These are phyloP conservation scores for Unio pictorum DNA, from an alignment of 2,888 invertebrate genomes.

Conservation along the genomic window DNA sequence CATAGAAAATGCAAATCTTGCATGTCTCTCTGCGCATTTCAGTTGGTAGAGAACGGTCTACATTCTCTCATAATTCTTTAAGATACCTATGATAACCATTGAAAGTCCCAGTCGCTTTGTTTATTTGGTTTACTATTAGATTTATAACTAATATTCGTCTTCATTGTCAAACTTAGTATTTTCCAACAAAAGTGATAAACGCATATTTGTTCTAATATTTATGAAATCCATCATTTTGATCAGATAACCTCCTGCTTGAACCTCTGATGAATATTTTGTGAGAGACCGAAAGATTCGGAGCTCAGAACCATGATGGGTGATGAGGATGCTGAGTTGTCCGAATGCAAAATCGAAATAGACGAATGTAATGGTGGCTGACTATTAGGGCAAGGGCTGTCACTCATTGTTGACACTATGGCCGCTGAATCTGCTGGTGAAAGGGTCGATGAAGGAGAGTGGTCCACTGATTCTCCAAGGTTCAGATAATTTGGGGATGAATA, in stretches of 20 bases:
- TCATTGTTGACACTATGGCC: constrained; percentile 27
- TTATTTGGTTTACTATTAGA: no score
- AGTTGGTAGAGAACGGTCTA: no score
- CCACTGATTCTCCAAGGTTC: constrained; percentile 21
- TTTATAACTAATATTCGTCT: no score
- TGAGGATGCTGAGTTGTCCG: constrained; percentile 12
- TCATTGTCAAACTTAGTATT: not conserved
- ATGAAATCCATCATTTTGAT: constrained; percentile 1
- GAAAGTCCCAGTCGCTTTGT: no score
- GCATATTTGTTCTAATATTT: not conserved
- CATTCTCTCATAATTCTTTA: no score
- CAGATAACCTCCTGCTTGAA: constrained; percentile 46
- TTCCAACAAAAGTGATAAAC: not conserved
- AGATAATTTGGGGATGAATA: no score
- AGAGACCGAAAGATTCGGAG: constrained; percentile 33
- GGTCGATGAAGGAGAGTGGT: constrained; percentile 37
- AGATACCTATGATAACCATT: no score
- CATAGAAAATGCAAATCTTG: no score
- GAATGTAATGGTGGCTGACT: constrained; percentile 8
- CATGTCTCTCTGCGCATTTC: no score
- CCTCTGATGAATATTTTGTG: constrained; percentile 22
- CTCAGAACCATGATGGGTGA: constrained; percentile 10
- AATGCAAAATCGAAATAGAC: not conserved
- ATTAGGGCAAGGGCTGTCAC: constrained; percentile 15
- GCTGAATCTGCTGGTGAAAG: constrained; percentile 38